Evolutionary conservation across 92 coral and sea anemone genomes (phyloP), one percentile per base, ranked within the genome.

Genomic region (Meandrina meandrites): DNA sequence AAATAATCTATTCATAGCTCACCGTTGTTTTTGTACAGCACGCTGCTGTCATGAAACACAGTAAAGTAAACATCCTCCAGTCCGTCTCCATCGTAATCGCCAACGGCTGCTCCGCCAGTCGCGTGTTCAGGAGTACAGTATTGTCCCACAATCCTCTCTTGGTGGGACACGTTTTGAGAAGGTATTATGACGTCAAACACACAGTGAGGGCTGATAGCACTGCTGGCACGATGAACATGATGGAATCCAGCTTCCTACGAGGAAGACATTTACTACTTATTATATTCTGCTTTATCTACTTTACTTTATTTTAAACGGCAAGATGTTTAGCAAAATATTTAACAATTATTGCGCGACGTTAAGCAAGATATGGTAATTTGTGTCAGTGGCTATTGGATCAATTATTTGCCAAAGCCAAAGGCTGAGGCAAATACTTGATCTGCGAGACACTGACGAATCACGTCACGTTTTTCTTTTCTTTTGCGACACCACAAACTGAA

Each of bases 101-200:
- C 98, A 36, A 96, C 98, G 14, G 98, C 98, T 58, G 98, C 98
- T 19, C 98, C 98, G 24, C 97, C 98, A 18, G 96, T 96, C 51
- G 92, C 51, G 50, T 96, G 98, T 78, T 96, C 98, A 51, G 98
- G 98, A 60, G 91, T 84, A 71, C 98, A 94, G 90, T 89, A 94
- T 74, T 94, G 98, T 21, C 98, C 98, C 17, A 87, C 86, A 37
- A 94, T 84, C 27, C 92, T 89, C 83, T 90, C 89, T 54, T 78
- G 72, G 34, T 81, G 91, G 18, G 95, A 92, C 5, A 93, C 87
- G 84, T 96, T 92, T 50, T 81, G 76, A 76, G 84, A 82, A 28
- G 98, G 97, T 45, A 96, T 87, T n/a, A 96, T 81, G 31, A 92
- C 93, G 75, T 96, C 97, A 79, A 94, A 92, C 80, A 87, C 89